Percentiles rank a stretch among this genome's conserved stretches.
phyloP scores from a whole-genome alignment of 2,113 vertebrate species.

The Clarias magur region DNA sequence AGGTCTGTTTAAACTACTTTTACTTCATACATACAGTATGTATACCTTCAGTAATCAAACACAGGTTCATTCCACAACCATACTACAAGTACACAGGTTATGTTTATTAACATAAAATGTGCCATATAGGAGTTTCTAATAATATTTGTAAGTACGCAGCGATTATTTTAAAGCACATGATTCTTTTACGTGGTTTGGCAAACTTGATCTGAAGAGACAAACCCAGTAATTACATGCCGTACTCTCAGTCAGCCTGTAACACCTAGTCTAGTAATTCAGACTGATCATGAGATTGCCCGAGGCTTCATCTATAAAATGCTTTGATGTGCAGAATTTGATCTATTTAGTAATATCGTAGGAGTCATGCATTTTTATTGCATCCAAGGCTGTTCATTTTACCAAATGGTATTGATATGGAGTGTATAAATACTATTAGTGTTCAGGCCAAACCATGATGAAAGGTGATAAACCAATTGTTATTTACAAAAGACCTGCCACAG shows the following conservation, averaged over 20 bases:
- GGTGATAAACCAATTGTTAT: too few species aligned
- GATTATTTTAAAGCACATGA: slow-evolving; percentile 13
- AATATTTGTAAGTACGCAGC: background rate
- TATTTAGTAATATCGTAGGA: background rate
- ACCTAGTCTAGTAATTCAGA: slow-evolving; percentile 16
- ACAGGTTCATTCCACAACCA: background rate
- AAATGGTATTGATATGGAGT: background rate
- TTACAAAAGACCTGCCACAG: too few species aligned
- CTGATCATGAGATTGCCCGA: background rate
- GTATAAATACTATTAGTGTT: background rate
- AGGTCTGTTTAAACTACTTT: slow-evolving; percentile 74
- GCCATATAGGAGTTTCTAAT: background rate
- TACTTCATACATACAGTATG: background rate
- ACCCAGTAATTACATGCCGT: slow-evolving; percentile 29
- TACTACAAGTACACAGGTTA: background rate
- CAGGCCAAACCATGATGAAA: too few species aligned
- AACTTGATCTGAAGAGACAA: slow-evolving; percentile 31
- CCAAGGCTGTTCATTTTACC: background rate
- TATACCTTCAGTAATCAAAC: background rate
- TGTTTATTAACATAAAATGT: background rate
- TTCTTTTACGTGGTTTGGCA: background rate
- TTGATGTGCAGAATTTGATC: background rate
- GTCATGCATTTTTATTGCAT: background rate
- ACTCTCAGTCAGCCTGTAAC: slow-evolving; percentile 8
- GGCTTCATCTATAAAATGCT: background rate